Percentiles rank a stretch among this genome's conserved stretches.
Conservation (phyloP, 1,140 invertebrate genomes). For the Hycleus cichorii region DNA sequence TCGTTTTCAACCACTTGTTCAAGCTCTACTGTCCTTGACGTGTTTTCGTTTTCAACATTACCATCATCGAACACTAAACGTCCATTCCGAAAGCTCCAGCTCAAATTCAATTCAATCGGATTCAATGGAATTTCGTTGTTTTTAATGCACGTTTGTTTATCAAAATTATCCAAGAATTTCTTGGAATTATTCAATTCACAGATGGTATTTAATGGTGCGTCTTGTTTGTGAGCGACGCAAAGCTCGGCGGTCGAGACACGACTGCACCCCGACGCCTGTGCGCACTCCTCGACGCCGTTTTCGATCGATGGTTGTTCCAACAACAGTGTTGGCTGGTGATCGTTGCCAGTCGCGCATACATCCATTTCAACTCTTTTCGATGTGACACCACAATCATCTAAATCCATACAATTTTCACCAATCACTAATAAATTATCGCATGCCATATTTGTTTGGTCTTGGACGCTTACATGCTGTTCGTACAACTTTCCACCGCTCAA, state of each 20-base stretch:
- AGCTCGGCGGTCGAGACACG: conserved; percentile 32
- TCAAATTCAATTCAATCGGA: conserved; percentile 6
- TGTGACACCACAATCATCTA: background rate
- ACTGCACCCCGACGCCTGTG: conserved; percentile 38
- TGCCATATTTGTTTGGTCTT: background rate
- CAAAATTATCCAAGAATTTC: too few species aligned
- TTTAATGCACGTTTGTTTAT: background rate
- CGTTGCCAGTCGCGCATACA: background rate
- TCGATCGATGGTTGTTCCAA: conserved; percentile 31
- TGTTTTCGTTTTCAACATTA: conserved; percentile 12
- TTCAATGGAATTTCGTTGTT: background rate
- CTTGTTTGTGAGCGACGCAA: conserved; percentile 24
- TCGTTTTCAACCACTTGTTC: conserved; percentile 8
- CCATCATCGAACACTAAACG: conserved; percentile 26
- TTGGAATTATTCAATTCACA: background rate
- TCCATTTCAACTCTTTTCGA: background rate
- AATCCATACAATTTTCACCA: background rate
- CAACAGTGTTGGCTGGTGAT: background rate
- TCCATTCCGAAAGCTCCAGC: conserved; percentile 33
- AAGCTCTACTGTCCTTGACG: background rate
- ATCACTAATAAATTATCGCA: background rate
- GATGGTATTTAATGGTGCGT: conserved; percentile 8
- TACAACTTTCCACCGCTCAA: background rate
- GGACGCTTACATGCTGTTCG: background rate
- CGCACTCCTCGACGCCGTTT: conserved; percentile 25